Base-by-base conservation (phyloP, 2,888 invertebrate genomes). In the Electrophaes corylata region DNA sequence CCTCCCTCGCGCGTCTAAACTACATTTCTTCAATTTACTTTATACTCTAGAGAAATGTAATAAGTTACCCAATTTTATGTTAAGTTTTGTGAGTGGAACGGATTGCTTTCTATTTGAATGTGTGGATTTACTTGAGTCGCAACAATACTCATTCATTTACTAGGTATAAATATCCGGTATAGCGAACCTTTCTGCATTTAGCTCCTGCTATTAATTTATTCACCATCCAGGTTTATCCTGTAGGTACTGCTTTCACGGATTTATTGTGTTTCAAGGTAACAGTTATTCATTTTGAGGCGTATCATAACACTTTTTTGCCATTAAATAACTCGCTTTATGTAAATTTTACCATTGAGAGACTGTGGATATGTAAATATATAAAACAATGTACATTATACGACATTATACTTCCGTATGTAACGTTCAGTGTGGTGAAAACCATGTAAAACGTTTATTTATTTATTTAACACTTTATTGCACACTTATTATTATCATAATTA, bases 21-120 rank as follows among this genome's bases (percentile, higher is more conserved):
- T 80, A 83, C 76, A 76, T 78, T 81, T 76, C 73, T 79, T 79
- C 76, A 80, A 83, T 83, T 81, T 80, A 78, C 78, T 81, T 73
- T 75, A 65, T 59, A 67, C 70, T 66, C 70, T 70, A 66, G 73
- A 77, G 72, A 73, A 75, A 74, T 75, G 74, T 77, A 68, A 73
- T 73, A 67, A 66, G 67, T 67, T 65, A 53, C 65, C 57, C 60
- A 60, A 55, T 65, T 60, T 51, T 59, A 51, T 55, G 55, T 56
- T 43, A 51, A 57, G 46, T 50, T 50, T 62, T 43, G 57, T 52
- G 56, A 53, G 48, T 47, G n/a, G 52, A 52, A 47, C 44, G 51
- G 37, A 44, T 54, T 41, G 47, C 37, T 31, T 54, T 47, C 26
- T 52, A 31, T 39, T 16, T 1, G 18, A n/a, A n/a, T n/a, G 29